Evolutionary conservation across 2,888 invertebrate species (phyloP).

Genomic region (Melipona beecheii): DNA sequence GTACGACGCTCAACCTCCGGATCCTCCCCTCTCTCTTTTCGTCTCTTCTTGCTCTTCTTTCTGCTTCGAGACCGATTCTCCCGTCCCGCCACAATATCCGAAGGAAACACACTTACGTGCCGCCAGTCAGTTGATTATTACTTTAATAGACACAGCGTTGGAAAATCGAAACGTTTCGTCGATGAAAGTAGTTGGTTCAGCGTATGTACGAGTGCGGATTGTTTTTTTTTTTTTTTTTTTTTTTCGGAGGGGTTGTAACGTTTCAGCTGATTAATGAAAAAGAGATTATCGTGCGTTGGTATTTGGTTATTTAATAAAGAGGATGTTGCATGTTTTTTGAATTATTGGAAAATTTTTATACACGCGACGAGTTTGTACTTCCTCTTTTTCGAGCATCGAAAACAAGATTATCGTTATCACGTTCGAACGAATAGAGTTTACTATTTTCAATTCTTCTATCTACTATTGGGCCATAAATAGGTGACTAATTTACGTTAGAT

Average conservation of each 20-base stretch:
- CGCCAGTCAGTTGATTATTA: constrained; percentile 1
- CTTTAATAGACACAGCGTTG: neutral
- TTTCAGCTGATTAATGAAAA: neutral
- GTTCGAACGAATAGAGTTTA: too few species aligned
- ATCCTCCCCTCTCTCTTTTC: neutral
- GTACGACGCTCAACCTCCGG: constrained; percentile 20
- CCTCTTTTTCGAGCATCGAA: neutral
- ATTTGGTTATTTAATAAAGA: neutral
- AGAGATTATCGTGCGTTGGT: neutral
- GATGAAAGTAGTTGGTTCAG: neutral
- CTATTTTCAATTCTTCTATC: too few species aligned
- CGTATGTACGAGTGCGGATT: neutral
- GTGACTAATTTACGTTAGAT: too few species aligned
- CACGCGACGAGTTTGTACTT: neutral
- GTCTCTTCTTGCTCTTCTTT: constrained; percentile 2
- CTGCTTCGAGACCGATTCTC: constrained; percentile 41
- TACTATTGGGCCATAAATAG: too few species aligned
- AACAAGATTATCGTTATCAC: too few species aligned
- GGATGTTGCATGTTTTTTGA: neutral
- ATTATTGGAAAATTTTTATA: neutral
- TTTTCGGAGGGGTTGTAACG: neutral
- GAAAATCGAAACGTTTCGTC: neutral
- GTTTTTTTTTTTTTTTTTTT: neutral
- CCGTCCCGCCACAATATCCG: neutral
- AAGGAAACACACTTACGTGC: constrained; percentile 2